Base-by-base conservation (phyloP, 2,888 invertebrate species). In the Fragum whitleyi region DNA sequence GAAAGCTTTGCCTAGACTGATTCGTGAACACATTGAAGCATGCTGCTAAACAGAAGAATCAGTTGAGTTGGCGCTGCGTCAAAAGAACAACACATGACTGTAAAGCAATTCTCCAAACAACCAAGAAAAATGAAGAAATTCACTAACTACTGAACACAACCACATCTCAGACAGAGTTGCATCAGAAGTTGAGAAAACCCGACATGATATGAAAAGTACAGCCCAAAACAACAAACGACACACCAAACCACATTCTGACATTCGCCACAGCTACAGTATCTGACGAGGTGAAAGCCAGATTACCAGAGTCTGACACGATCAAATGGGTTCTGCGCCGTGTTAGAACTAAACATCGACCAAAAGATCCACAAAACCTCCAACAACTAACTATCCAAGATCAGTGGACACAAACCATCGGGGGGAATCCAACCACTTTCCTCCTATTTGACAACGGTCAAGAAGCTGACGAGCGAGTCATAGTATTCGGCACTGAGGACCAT, bases 401-500 rank as follows among this genome's bases (percentile, higher is more conserved):
- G 14, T 39, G 67, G 67, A 39, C 39, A n/a, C n/a, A 67, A 67
- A 67, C 14, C 6, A 26, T 42, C 16, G 26, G 42, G 6, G 21
- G 42, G 23, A 42, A 67, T 67, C 42, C 67, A 36, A 39, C 39
- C 23, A 23, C 11, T 3, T 67, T 67, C 47, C 42, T 67, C 2
- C 21, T 67, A 39, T 67, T 42, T 11, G 67, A 67, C 67, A 67
- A 67, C 42, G 67, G 67, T 67, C 36, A 42, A 42, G 67, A 36
- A 26, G 32, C 36, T 7, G 65, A 65, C 29, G 65, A 65, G 29
- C 65, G 65, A 28, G 36, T 65, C 16, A 36, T 65, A 65, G 36
- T 65, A 29, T 65, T 65, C 29, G 29, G 7, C 36, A 65, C 65
- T 21, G 32, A 32, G 32, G 32, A 65, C n/a, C 65, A 65, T 36